phyloP scores from a whole-genome alignment of 1,140 invertebrate species.

The Himalopsyche phryganea region DNA sequence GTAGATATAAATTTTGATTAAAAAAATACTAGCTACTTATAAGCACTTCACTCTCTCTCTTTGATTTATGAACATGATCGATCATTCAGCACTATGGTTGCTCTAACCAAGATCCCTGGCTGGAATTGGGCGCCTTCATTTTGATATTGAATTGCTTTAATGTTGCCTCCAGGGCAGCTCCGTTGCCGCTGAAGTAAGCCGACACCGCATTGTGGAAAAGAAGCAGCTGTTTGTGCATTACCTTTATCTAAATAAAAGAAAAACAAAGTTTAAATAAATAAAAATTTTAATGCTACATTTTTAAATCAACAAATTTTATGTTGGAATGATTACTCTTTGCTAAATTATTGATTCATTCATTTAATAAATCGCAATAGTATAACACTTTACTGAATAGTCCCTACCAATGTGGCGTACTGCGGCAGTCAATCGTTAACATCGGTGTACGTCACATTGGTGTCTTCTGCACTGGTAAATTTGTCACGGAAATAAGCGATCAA shows the following conservation, averaged over 20 bases:
- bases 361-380: no score
- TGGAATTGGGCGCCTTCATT: constrained; percentile 33
- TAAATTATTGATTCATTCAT: no score
- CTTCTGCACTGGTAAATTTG: no score
- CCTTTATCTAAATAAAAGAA: constrained; percentile 75
- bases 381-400: no score
- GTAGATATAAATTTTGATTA: constrained; percentile 7
- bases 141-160: constrained; percentile 95
- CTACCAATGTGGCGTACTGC: no score
- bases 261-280: not conserved
- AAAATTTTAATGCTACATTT: not conserved
- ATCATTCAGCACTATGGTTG: constrained; percentile 27
- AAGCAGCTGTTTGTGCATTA: constrained; percentile 96
- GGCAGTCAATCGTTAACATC: no score
- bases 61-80: not conserved
- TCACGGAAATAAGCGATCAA: no score
- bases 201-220: constrained; percentile 95
- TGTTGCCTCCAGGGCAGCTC: constrained; percentile 88
- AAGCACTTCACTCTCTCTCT: constrained; percentile 12
- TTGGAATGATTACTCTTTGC: not conserved
- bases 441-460: no score
- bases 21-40: constrained; percentile 19
- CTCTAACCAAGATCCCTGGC: constrained; percentile 31
- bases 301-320: not conserved
- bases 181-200: constrained; percentile 95